phyloP scores from a whole-genome alignment of 2,888 invertebrate genomes.

The Luperina nickerlii region DNA sequence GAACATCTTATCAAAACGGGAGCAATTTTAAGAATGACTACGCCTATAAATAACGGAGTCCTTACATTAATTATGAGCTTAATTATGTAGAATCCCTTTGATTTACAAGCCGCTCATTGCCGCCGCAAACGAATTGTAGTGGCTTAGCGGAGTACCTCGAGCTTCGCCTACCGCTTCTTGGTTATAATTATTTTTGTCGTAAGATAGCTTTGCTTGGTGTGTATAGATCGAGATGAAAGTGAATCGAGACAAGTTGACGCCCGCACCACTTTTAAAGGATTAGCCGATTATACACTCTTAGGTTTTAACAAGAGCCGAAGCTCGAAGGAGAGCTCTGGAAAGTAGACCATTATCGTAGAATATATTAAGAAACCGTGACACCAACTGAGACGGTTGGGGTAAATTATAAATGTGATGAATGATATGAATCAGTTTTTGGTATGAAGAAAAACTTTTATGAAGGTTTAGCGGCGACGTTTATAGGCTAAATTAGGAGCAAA shows the following conservation, averaged over 20 bases:
- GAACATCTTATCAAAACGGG: constrained; percentile 85
- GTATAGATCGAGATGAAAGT: constrained; percentile 86
- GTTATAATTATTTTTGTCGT: constrained; percentile 89
- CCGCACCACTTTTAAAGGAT: constrained; percentile 83
- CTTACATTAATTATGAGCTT: constrained; percentile 90
- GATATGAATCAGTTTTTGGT: not conserved
- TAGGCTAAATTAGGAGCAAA: not conserved
- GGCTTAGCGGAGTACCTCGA: constrained; percentile 87
- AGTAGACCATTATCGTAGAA: constrained; percentile 16
- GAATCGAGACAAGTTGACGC: constrained; percentile 85
- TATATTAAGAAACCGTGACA: constrained; percentile 10
- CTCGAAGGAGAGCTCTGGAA: not conserved
- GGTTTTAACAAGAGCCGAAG: constrained; percentile 54
- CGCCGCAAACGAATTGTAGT: constrained; percentile 89
- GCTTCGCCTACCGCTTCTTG: constrained; percentile 81
- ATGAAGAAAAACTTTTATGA: not conserved
- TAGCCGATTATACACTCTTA: constrained; percentile 73
- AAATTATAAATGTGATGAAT: not conserved
- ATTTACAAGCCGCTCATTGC: constrained; percentile 89
- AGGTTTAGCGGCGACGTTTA: not conserved
- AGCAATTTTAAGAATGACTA: constrained; percentile 89
- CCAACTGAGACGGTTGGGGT: not conserved
- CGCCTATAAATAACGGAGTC: constrained; percentile 88
- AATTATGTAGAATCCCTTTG: constrained; percentile 90
- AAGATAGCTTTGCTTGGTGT: constrained; percentile 74